Evolutionary conservation across 2,113 vertebrate species (phyloP).

Genomic region (Dipodomys ordii): DNA sequence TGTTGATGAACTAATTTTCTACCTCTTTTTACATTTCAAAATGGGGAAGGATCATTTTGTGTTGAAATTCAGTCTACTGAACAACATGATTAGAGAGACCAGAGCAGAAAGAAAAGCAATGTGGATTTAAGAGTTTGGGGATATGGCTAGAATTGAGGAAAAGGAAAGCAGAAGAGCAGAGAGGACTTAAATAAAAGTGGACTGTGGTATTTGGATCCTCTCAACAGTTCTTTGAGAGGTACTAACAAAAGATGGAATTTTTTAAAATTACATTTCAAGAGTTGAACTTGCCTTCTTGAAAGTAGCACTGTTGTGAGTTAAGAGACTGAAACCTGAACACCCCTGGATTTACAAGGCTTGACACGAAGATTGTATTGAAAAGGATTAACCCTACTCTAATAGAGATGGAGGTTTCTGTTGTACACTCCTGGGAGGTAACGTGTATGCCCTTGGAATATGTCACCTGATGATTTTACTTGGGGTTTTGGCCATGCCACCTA

Average conservation of each 20-base stretch:
- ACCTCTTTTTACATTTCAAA: neutral
- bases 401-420: neutral
- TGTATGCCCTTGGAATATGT: neutral
- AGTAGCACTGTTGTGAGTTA: neutral
- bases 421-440: neutral
- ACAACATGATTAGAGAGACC: neutral
- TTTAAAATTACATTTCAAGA: neutral
- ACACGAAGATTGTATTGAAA: neutral
- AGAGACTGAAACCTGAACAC: neutral
- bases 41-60: neutral
- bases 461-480: neutral
- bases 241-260: constrained; percentile 16
- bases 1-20: neutral
- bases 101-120: neutral
- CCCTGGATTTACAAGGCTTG: neutral
- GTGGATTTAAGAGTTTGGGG: neutral
- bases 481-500: neutral
- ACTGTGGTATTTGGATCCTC: neutral
- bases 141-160: neutral
- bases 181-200: neutral
- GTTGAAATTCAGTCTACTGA: neutral
- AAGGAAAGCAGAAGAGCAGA: neutral
- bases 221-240: neutral
- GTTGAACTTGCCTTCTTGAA: neutral
- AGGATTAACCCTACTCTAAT: neutral